Evolutionary conservation across 2,113 vertebrate genomes (phyloP), one percentile per base, ranked within the genome.

Genomic region (Athene noctua): DNA sequence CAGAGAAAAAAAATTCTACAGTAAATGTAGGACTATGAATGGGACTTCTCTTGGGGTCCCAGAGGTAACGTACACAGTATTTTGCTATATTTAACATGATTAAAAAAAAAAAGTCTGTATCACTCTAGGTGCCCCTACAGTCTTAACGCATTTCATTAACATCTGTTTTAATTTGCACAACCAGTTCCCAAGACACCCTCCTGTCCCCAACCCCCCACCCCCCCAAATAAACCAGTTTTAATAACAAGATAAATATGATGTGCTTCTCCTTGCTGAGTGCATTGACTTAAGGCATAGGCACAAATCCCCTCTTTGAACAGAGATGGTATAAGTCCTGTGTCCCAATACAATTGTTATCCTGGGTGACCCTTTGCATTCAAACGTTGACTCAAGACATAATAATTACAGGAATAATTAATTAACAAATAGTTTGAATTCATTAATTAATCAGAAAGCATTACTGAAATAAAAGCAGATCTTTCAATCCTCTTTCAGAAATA

Each of bases 211-310:
- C 92, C 90, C 96, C 83, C 94, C 96, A 98, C 44, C 44, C 72
- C 96, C 83, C 94, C 96, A 98, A 97, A 97, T 55, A 98, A 98
- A 98, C 92, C 92, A 95, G 72, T 95, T 96, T 94, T 97, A 97
- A 97, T 63, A 92, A 98, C 80, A 97, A 96, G 98, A 98, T 98
- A 98, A 98, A 98, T 97, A 98, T 94, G 98, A 99, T 99, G 99
- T 99, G 99, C 99, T 99, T 99, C 98, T 99, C 98, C 98, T 99
- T 99, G 99, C 99, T 98, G 96, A 99, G 98, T 99, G 99, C 99
- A 99, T 99, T 98, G 99, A 98, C 98, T 97, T 99, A 99, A 99
- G 99, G 99, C 99, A 99, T 98, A 99, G 99, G 98, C 98, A 99
- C 98, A 98, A 97, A 97, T 98, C 98, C 98, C 98, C 99, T 99